Base-by-base conservation (phyloP, 2,797 vertebrate genomes). In the Brotula barbata region DNA sequence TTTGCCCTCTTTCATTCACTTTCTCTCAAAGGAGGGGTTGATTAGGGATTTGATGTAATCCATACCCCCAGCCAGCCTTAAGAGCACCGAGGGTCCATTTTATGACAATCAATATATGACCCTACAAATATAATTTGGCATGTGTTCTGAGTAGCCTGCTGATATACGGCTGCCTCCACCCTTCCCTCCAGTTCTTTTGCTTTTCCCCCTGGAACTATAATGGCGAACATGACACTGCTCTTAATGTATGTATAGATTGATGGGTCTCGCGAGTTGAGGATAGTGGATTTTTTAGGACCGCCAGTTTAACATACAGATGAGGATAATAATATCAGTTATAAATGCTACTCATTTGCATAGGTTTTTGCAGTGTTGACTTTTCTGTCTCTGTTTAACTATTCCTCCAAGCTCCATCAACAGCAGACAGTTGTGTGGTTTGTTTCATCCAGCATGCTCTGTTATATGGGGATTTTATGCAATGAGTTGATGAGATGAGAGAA, bases 1-100 rank as follows among this genome's bases (percentile, higher is more conserved):
- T 69, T 60, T 34, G 41, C 39, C 15, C 5, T 51, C 61, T 74
- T 64, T 69, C 68, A 61, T 37, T 72, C 69, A 43, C 54, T 72
- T 68, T 23, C 48, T 73, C 68, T 58, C 54, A 73, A 49, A 67
- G 84, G 73, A 77, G 73, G 44, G 68, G 88, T 87, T 85, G 80
- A 88, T 89, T 70, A 53, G 53, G 46, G 48, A 46, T 60, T 80
- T 80, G 67, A 86, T 84, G 76, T 84, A 84, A 88, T 85, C 84
- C 81, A 83, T 78, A 81, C 54, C 41, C 43, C 41, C 51, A 61
- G 69, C 66, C 73, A 12, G 62, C 65, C 87, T 89, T 89, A 90
- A 89, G 80, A 89, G 84, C 85, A 89, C 86, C 89, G 64, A 81
- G 89, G 91, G 88, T 82, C 85, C 87, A 78, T 89, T 90, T 89